Conservation (phyloP, 2,113 vertebrate species). For the Ardeotis arabs region DNA sequence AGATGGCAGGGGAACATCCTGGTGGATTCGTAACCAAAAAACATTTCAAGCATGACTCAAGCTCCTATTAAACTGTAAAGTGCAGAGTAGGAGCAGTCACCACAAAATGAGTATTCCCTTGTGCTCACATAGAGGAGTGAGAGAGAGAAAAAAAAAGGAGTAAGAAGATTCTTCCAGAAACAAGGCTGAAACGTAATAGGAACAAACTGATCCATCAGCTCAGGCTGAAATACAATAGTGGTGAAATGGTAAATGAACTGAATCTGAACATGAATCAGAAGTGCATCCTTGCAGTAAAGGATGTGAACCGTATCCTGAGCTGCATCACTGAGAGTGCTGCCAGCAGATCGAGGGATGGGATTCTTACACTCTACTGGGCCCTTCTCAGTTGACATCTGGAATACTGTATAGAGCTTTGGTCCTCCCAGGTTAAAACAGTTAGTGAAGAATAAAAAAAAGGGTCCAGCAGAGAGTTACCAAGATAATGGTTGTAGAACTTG, state of each 20-base stretch:
- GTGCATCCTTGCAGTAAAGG: neutral
- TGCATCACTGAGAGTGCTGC: neutral
- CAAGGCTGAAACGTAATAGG: neutral
- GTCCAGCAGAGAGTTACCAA: neutral
- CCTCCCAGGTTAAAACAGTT: neutral
- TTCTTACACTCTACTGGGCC: neutral
- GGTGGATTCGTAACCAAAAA: neutral
- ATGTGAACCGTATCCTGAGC: neutral
- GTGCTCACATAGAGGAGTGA: neutral
- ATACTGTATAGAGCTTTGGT: neutral
- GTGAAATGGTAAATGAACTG: neutral
- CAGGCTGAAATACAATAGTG: neutral
- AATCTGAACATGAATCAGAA: neutral
- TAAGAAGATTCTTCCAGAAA: neutral
- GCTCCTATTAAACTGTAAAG: neutral
- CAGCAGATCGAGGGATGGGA: neutral
- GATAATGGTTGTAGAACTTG: neutral
- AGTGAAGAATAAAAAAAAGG: neutral
- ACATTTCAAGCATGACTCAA: neutral
- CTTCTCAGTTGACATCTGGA: neutral
- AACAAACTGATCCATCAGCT: neutral
- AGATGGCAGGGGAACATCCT: neutral
- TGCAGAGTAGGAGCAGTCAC: neutral
- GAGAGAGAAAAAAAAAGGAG: neutral
- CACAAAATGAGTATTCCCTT: neutral